A percentile compares a stretch with the other conserved stretches of the same genome.
These are phyloP conservation scores for Luperina nickerlii DNA, from an alignment of 2,888 invertebrate genomes.

Conservation along the genomic window DNA sequence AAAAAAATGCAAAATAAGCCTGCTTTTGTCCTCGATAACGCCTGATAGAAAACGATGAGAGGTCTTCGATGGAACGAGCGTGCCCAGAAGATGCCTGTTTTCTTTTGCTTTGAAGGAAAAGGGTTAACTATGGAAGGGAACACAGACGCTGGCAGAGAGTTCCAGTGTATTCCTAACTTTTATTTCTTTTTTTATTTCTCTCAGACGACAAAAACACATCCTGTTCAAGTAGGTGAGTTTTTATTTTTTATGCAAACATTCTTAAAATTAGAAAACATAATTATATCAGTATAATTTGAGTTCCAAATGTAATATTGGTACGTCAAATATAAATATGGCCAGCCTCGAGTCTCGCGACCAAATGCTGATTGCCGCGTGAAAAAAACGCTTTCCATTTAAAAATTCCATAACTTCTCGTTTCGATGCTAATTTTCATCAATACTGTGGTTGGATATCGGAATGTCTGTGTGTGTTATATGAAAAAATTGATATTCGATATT, in stretches of 20 bases:
- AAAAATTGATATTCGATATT: conserved; percentile 9
- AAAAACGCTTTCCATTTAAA: conserved; percentile 57
- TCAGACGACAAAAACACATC: neutral
- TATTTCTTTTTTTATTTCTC: no score
- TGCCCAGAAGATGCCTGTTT: no score
- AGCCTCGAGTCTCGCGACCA: conserved; percentile 21
- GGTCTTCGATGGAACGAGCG: no score
- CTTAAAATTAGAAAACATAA: neutral
- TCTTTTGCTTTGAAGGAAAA: no score
- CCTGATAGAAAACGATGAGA: no score
- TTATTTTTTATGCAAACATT: neutral
- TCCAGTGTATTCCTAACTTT: no score
- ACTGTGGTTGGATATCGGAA: conserved; percentile 17
- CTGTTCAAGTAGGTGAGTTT: neutral
- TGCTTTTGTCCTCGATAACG: no score
- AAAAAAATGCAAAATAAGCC: no score
- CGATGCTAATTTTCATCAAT: conserved; percentile 60
- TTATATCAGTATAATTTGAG: conserved; percentile 20
- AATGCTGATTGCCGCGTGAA: conserved; percentile 55
- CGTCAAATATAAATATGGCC: conserved; percentile 39
- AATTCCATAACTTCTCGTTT: conserved; percentile 58
- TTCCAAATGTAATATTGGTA: conserved; percentile 29
- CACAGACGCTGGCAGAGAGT: no score
- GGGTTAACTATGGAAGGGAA: no score
- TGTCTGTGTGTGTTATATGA: conserved; percentile 39